Evolutionary conservation across 2,888 invertebrate species (phyloP), one percentile per base, ranked within the genome.

Genomic region (Callyntrura guangdongensis): DNA sequence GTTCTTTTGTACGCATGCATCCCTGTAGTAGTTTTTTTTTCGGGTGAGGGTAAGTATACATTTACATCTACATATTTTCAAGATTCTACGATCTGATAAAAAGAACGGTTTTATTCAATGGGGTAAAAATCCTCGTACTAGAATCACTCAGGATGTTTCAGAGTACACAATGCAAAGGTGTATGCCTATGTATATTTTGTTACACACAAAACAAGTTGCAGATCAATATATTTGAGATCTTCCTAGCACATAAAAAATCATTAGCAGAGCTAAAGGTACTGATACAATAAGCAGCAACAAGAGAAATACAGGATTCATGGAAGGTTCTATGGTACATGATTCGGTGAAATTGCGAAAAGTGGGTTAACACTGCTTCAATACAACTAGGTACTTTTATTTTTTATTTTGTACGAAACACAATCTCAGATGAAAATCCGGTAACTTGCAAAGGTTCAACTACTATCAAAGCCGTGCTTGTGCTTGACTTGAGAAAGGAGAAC

Each of bases 171-270:
- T 45, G n/a, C n/a, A n/a, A 72, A 72, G 8, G 1, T 36, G 45
- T 72, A 45, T 1, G 45, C 36, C 27, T 20, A 12, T 59, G n/a
- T 45, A 5, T 12, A 17, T 81, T 36, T n/a, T 11, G 56, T n/a
- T 79, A 20, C 8, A 82, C n/a, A 45, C 20, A 36, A 4, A 61
- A 83, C 72, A 72, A 84, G 53, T 84, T 67, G 53, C 49, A 36
- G 36, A 69, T 27, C 69, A 56, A 74, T 27, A 82, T 85, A 90
- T 90, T 77, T 81, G 86, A 86, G 67, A 86, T 45, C 59, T 90
- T 86, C 90, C 90, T 81, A 81, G 90, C 90, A 90, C 90, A 90
- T 90, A 85, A 85, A 59, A 36, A 45, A 25, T 0, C 49, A 20
- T 47, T 36, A 69, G 17, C 25, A 27, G 4, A 6, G 11, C 5